Conservation (phyloP, 1,140 invertebrate genomes). For the Maniola jurtina region DNA sequence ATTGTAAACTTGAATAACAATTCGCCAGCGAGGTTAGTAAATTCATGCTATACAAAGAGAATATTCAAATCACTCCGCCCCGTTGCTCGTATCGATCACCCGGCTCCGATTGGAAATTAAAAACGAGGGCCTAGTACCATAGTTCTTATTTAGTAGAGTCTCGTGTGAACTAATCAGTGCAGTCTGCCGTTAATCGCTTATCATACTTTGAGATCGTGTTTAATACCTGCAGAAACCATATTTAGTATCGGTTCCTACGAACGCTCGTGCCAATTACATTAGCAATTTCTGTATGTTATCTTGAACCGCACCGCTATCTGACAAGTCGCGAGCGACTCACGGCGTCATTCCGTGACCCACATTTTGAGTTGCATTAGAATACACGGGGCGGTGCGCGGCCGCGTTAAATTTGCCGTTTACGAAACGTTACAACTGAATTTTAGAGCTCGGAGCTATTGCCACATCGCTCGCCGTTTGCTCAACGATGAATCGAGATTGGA, state of each 20-base stretch:
- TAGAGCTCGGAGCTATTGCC: conserved; percentile 65
- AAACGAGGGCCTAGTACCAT: not conserved
- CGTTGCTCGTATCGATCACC: conserved; percentile 14
- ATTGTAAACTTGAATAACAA: conserved; percentile 9
- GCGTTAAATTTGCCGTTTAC: conserved; percentile 74
- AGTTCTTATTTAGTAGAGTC: conserved; percentile 5
- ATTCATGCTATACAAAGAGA: conserved; percentile 6
- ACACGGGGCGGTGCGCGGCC: conserved; percentile 64
- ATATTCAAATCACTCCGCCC: conserved; percentile 5
- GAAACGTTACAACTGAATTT: conserved; percentile 74
- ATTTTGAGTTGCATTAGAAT: conserved; percentile 72
- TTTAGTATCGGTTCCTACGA: conserved; percentile 10
- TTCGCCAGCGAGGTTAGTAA: conserved; percentile 25
- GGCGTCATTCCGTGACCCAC: conserved; percentile 59
- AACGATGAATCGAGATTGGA: conserved; percentile 64
- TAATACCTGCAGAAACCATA: conserved; percentile 1
- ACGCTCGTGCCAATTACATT: conserved; percentile 29
- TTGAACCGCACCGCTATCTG: conserved; percentile 47
- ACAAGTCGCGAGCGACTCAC: conserved; percentile 45
- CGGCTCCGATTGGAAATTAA: conserved; percentile 20
- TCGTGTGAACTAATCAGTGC: conserved; percentile 22
- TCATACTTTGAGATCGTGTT: conserved; percentile 10
- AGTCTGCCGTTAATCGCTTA: conserved; percentile 16
- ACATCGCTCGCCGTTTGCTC: conserved; percentile 60
- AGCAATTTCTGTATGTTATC: conserved; percentile 38